phyloP scores from a whole-genome alignment of 2,797 vertebrate species.

The Ctenochaetus hawaiiensis region DNA sequence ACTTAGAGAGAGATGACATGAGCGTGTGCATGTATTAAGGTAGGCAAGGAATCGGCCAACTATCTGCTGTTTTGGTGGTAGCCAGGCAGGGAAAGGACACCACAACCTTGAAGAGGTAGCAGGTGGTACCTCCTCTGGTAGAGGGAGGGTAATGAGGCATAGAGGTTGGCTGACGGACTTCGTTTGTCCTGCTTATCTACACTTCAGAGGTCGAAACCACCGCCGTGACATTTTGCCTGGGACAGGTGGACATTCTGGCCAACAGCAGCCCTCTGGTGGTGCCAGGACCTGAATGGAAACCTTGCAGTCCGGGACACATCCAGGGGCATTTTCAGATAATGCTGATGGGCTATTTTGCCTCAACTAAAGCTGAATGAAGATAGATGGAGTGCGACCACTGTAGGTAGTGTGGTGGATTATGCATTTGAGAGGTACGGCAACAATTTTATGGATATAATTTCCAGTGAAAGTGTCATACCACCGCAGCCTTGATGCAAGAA shows the following conservation, averaged over 20 bases:
- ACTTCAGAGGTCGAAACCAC: conserved; percentile 54
- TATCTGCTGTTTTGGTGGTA: conserved; percentile 51
- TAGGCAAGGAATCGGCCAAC: conserved; percentile 39
- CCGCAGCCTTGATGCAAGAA: background rate
- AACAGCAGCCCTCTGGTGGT: conserved; percentile 8
- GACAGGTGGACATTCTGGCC: conserved; percentile 45
- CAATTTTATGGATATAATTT: conserved; percentile 28
- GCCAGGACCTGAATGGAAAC: background rate
- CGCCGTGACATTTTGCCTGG: conserved; percentile 40
- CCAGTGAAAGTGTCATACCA: background rate
- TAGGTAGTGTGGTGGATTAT: background rate
- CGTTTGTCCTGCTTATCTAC: conserved; percentile 63
- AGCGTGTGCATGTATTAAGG: conserved; percentile 14
- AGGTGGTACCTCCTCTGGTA: conserved; percentile 74
- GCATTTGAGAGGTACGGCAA: background rate
- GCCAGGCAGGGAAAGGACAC: conserved; percentile 56
- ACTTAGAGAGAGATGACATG: conserved; percentile 33
- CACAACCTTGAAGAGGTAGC: conserved; percentile 72
- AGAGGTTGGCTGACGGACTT: conserved; percentile 58
- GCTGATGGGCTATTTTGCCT: background rate
- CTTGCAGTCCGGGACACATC: conserved; percentile 7
- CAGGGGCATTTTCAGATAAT: background rate
- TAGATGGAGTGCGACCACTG: conserved; percentile 11
- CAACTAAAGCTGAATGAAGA: conserved; percentile 17
- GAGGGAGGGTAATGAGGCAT: conserved; percentile 67